Base-by-base conservation (phyloP, 2,113 vertebrate species). In the Maccullochella peelii region DNA sequence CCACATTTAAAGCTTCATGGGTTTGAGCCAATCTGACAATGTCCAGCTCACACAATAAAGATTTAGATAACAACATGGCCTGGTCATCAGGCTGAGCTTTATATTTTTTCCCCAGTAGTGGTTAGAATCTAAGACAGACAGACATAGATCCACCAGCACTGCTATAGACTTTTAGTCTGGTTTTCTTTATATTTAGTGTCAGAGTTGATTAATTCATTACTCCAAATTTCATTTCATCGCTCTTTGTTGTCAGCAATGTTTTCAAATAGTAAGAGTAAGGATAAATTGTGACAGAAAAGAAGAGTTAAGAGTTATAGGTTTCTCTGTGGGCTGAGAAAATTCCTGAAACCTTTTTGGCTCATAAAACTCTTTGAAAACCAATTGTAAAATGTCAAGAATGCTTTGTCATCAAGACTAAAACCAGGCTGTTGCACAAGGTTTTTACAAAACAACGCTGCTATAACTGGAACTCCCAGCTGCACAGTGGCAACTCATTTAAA, bases 361-460 rank as follows among this genome's bases (percentile, higher is more conserved):
- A 15, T 78, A 70, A 80, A 84, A 50, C 40, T 47, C 42, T 58
- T 25, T 73, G 15, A 0, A 80, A 73, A 8, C n/a, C n/a, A 1
- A 12, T 8, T 44, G 47, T 2, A 86, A 84, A 79, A 72, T 83
- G 73, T 75, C 42, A 68, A 47, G 81, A 73, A 68, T 77, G 75
- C 63, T 76, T 65, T 47, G 50, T 61, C n/a, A 72, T 68, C n/a
- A 47, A 63, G 62, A 73, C 54, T 79, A 9, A 50, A 84, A 44
- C n/a, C 55, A 73, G 61, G 1, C 58, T 6, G n/a, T 36, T 52
- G 40, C 9, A 66, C 59, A 44, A 63, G 1, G 16, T 55, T 61
- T 47, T 59, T 4, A 27, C 67, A 52, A 61, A 75, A 65, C 61
- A 77, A 25, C 21, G 8, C 8, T 15, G 15, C n/a, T 25, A 1